Evolutionary conservation across 2,888 invertebrate genomes (phyloP), one percentile per base, ranked within the genome.

Genomic region (Cosmorhoe ocellata): DNA sequence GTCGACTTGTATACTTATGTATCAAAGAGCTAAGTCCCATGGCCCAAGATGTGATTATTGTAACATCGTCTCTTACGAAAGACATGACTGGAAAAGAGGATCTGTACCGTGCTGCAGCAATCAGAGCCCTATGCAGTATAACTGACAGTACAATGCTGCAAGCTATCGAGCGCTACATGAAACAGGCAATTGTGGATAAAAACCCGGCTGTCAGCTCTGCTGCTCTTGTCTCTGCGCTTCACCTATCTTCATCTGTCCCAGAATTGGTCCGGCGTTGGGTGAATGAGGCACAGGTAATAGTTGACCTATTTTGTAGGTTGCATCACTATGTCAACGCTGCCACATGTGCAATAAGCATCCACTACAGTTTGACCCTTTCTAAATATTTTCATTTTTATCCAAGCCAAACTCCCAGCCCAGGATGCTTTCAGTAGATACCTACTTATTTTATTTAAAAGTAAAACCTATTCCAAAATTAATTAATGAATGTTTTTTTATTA

Each of bases 1-100:
- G 99, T 32, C 92, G 99, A 3, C 94, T 99, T 92, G 98, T 99
- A 1, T 99, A 99, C 76, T 90, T 99, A 52, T 98, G 98, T 30
- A 97, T 97, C 44, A 97, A 99, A 77, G 99, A 99, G 75, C 87
- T 99, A 67, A 97, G 98, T 74, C 93, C 94, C 0, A 92, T 98
- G 46, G 98, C 99, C 0, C 98, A 99, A 75, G 99, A 99, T 93
- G 99, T 99, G 2, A 99, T 99, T 65, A 99, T 99, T 69, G 99
- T 99, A 0, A 99, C 99, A 0, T 97, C 96, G 47, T 98, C 98
- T 59, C 86, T 99, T 58, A 99, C 98, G 0, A 99, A 99, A 84
- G 99, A 99, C 75, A 99, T 99, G 99, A 99, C 98, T 9, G 79
- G 97, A 0, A 95, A 97, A 78, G 98, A 98, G 77, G 98, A 98